Percentiles rank a stretch among this genome's conserved stretches.
These are phyloP conservation scores for Bombus sibiricus DNA, from an alignment of 1,140 invertebrate genomes.

Conservation along the genomic window DNA sequence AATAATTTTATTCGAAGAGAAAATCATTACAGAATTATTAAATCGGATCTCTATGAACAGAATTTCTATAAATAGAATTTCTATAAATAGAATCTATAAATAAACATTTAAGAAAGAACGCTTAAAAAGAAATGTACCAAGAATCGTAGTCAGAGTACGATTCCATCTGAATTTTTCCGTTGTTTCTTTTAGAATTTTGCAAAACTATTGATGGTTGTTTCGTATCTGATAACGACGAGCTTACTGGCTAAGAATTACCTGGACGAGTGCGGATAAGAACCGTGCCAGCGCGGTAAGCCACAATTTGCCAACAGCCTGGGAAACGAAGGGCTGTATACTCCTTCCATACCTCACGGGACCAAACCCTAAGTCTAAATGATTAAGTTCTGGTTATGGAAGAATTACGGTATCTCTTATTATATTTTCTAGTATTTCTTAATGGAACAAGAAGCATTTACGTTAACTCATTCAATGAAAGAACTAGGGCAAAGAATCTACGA, in stretches of 20 bases:
- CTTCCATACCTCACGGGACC: slow-evolving; percentile 27
- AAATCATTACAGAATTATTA: background rate
- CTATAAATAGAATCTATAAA: too few species aligned
- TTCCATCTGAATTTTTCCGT: slow-evolving; percentile 30
- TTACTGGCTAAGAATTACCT: slow-evolving; percentile 58
- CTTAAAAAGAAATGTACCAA: background rate
- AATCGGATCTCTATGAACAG: background rate
- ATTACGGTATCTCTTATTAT: background rate
- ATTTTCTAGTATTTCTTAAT: too few species aligned
- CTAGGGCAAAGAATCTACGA: too few species aligned
- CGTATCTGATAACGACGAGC: slow-evolving; percentile 49
- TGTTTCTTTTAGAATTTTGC: slow-evolving; percentile 4
- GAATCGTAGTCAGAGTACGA: background rate
- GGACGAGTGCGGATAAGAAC: slow-evolving; percentile 62
- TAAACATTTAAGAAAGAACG: background rate
- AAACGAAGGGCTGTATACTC: slow-evolving; percentile 48
- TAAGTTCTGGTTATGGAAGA: slow-evolving; percentile 12
- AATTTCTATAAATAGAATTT: too few species aligned
- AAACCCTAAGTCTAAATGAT: slow-evolving; percentile 51
- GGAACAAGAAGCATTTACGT: background rate
- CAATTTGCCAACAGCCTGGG: slow-evolving; percentile 63
- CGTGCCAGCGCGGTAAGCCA: slow-evolving; percentile 63
- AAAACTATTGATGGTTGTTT: slow-evolving; percentile 43
- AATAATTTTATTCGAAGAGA: background rate
- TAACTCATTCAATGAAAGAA: too few species aligned